A percentile compares a stretch with the other conserved stretches of the same genome.
These are phyloP conservation scores for Aphodius granarius DNA, from an alignment of 2,888 invertebrate species.

Conservation along the genomic window DNA sequence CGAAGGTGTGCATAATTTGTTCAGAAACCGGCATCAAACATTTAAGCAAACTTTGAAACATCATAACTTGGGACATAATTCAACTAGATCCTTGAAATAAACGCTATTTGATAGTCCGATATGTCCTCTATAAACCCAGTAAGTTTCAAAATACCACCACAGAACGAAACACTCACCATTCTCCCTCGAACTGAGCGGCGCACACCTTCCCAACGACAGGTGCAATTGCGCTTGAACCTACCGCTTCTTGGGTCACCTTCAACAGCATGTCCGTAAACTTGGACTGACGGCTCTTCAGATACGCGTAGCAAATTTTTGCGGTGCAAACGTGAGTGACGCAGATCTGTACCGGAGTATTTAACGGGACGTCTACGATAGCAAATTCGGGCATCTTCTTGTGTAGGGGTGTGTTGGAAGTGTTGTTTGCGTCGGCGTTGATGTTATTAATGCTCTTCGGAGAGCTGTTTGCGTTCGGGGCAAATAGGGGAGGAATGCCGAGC, in stretches of 20 bases:
- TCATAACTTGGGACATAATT: too few relatives aligned
- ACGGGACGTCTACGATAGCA: not conserved
- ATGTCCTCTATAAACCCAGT: too few relatives aligned
- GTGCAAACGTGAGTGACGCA: conserved; percentile 33
- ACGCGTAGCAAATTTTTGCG: conserved; percentile 35
- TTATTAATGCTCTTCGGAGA: not conserved
- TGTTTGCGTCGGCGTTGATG: not conserved
- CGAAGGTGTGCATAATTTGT: too few relatives aligned
- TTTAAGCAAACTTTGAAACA: too few relatives aligned
- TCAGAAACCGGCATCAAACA: too few relatives aligned
- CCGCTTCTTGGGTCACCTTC: conserved; percentile 23
- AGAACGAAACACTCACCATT: conserved; percentile 36
- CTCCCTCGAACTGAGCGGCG: conserved; percentile 34
- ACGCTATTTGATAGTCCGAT: too few relatives aligned
- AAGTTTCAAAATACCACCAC: conserved; percentile 16
- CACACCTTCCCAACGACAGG: conserved; percentile 33
- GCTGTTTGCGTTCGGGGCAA: not conserved
- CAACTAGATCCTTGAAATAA: too few relatives aligned
- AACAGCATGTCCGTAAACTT: conserved; percentile 30
- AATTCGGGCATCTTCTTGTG: not conserved
- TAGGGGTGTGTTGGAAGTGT: not conserved
- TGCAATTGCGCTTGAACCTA: conserved; percentile 19
- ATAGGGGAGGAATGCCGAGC: not conserved
- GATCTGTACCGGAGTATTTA: conserved; percentile 18
- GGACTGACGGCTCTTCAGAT: conserved; percentile 26